Evolutionary conservation across 1,140 invertebrate genomes (phyloP).

Genomic region (Pissodes strobi): DNA sequence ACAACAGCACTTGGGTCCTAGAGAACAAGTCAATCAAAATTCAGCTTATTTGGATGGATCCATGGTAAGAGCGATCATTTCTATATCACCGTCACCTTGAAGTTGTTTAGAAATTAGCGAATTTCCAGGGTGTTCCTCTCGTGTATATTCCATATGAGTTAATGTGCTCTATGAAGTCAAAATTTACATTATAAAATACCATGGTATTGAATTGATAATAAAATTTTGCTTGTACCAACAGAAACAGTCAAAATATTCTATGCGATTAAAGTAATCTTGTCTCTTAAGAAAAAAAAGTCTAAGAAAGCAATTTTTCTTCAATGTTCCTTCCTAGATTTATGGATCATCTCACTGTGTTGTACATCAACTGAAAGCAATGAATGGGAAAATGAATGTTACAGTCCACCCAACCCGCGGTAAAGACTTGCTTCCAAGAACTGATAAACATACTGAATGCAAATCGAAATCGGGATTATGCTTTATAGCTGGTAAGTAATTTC

Average conservation of each 20-base stretch:
- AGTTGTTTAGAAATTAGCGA: neutral
- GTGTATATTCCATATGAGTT: too few species aligned
- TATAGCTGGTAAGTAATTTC: conserved; percentile 66
- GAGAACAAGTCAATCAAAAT: conserved; percentile 93
- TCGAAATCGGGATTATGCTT: conserved; percentile 82
- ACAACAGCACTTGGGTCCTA: conserved; percentile 81
- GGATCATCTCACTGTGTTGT: conserved; percentile 74
- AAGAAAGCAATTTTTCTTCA: too few species aligned
- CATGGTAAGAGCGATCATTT: conserved; percentile 32
- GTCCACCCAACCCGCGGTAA: conserved; percentile 72
- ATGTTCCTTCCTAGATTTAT: conserved; percentile 62
- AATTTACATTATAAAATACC: too few species aligned
- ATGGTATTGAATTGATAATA: too few species aligned
- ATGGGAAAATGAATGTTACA: conserved; percentile 82
- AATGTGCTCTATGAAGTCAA: too few species aligned
- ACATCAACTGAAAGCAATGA: conserved; percentile 68
- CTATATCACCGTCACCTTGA: too few species aligned
- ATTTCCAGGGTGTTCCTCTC: neutral
- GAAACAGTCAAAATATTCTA: too few species aligned
- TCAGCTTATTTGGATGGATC: conserved; percentile 88
- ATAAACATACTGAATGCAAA: conserved; percentile 82
- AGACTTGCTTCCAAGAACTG: conserved; percentile 76
- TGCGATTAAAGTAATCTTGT: too few species aligned
- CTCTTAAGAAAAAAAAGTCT: too few species aligned
- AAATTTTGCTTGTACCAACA: too few species aligned